A percentile compares a stretch with the other conserved stretches of the same genome.
Evolutionary conservation across 2,113 vertebrate species (phyloP).

Genomic region (Madoqua kirkii): DNA sequence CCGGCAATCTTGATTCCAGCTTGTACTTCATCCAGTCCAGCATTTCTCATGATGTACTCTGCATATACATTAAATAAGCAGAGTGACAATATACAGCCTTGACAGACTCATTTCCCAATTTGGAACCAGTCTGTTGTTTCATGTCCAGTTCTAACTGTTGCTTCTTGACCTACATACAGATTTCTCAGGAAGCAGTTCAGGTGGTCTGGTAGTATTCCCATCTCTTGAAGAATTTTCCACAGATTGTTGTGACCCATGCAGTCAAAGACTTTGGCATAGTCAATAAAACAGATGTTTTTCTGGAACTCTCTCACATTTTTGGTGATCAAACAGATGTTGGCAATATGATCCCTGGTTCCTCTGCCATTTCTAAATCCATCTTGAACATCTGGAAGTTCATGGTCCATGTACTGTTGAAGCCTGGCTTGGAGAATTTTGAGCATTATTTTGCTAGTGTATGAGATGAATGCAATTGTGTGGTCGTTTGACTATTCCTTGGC

Average conservation of each 20-base stretch:
- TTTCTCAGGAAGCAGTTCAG: background rate
- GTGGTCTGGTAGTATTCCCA: background rate
- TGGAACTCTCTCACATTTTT: background rate
- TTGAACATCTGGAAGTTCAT: background rate
- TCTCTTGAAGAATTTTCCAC: background rate
- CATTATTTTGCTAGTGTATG: background rate
- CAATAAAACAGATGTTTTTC: background rate
- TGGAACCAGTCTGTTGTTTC: background rate
- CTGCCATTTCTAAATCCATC: background rate
- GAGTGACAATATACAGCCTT: background rate
- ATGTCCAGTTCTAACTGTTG: background rate
- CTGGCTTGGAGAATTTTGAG: background rate
- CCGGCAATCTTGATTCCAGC: background rate
- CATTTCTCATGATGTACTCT: background rate
- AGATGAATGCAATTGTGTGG: background rate
- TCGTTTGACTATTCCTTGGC: background rate
- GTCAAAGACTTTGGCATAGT: background rate
- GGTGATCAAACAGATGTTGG: background rate
- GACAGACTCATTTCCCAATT: background rate
- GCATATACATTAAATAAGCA: background rate
- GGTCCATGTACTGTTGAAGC: background rate
- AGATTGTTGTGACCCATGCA: background rate
- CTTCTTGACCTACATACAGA: background rate
- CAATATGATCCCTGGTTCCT: background rate
- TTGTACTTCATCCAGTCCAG: background rate